Evolutionary conservation across 2,113 vertebrate species (phyloP).

Genomic region (Bubo bubo): DNA sequence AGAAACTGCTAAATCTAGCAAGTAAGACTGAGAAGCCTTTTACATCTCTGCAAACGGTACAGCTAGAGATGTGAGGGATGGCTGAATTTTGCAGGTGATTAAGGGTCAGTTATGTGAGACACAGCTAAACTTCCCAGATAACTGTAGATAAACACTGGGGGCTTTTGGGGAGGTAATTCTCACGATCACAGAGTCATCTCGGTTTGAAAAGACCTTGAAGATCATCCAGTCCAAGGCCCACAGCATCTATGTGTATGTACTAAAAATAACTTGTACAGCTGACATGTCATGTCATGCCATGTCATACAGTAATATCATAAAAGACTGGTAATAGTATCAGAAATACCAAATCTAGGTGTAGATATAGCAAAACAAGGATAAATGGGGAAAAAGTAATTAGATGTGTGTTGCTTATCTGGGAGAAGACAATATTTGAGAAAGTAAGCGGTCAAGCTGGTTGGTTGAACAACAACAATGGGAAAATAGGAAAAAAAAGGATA

Average conservation of each 20-base stretch:
- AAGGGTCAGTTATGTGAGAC: no score
- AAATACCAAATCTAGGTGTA: background rate
- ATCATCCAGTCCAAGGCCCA: background rate
- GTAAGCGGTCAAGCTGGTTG: background rate
- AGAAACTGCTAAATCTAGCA: background rate
- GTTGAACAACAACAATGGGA: background rate
- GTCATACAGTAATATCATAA: no score
- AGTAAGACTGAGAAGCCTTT: background rate
- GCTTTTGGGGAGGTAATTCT: accelerated
- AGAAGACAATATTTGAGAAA: background rate
- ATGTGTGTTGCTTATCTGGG: background rate
- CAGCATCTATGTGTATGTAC: background rate
- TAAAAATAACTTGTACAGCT: background rate
- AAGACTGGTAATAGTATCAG: background rate
- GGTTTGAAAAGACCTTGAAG: no score
- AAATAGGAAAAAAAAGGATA: background rate
- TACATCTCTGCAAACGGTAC: background rate
- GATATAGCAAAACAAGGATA: background rate
- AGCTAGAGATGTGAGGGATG: background rate
- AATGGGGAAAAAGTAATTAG: background rate
- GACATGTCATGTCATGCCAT: no score
- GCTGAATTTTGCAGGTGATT: background rate
- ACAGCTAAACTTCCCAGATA: background rate
- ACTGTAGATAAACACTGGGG: accelerated
- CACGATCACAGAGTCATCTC: no score